Evolutionary conservation across 2,888 invertebrate species (phyloP).

Genomic region (Pegoplata infirma): DNA sequence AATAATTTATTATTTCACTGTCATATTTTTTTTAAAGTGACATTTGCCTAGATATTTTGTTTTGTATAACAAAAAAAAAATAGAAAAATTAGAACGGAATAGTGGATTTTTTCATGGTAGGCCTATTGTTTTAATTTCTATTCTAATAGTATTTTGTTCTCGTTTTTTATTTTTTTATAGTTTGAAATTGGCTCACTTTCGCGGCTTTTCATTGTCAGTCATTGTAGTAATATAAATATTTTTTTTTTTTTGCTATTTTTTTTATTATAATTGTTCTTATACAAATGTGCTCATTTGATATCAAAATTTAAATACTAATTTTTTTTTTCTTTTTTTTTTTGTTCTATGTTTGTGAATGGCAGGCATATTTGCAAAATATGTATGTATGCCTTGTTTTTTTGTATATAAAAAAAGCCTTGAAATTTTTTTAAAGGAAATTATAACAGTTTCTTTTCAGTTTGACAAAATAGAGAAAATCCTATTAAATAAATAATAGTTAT

Average conservation of each 20-base stretch:
- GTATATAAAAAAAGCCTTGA: conserved; percentile 47
- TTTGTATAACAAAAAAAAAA: conserved; percentile 1
- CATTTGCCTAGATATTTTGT: conserved; percentile 54
- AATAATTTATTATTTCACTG: conserved; percentile 52
- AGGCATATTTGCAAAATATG: conserved; percentile 41
- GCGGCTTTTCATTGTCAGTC: conserved; percentile 62
- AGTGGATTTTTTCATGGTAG: conserved; percentile 40
- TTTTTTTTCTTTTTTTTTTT: background rate
- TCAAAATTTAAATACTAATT: conserved; percentile 27
- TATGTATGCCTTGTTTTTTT: too few species aligned
- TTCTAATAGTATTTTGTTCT: conserved; percentile 31
- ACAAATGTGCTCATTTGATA: conserved; percentile 42
- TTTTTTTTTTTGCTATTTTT: background rate
- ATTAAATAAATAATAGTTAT: conserved; percentile 35
- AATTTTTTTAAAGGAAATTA: conserved; percentile 49
- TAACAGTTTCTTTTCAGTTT: conserved; percentile 39
- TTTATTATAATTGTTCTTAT: conserved; percentile 14
- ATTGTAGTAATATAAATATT: conserved; percentile 46
- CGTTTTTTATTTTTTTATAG: conserved; percentile 28
- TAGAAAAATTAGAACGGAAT: conserved; percentile 52
- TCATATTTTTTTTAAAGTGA: conserved; percentile 53
- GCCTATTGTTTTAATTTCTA: conserved; percentile 59
- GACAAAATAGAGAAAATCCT: conserved; percentile 43
- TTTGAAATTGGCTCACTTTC: conserved; percentile 60
- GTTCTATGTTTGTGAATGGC: conserved; percentile 27